These are phyloP conservation scores for Percina caprodes DNA, from an alignment of 2,113 vertebrate genomes.

Conservation along the genomic window DNA sequence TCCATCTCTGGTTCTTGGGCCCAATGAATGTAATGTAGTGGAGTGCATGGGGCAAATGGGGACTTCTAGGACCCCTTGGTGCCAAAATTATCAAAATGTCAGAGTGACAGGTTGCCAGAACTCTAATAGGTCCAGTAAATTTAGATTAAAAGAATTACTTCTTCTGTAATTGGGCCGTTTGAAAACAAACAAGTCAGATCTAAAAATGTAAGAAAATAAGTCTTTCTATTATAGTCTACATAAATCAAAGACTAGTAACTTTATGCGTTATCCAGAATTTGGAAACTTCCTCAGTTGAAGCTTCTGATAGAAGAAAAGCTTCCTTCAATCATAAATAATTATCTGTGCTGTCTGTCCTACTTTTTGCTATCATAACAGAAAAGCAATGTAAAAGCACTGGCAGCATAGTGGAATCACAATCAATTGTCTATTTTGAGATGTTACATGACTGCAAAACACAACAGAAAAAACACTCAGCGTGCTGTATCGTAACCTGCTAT, in stretches of 20 bases:
- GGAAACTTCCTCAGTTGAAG: not conserved
- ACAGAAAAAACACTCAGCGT: slow-evolving; percentile 2
- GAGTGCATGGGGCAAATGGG: not conserved
- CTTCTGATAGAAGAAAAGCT: not conserved
- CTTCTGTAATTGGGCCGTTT: not conserved
- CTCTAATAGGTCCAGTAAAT: not conserved
- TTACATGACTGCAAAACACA: slow-evolving; percentile 28
- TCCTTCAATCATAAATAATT: not conserved
- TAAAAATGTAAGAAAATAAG: not conserved
- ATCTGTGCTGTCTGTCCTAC: not conserved
- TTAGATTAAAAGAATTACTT: not conserved
- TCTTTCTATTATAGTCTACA: not conserved
- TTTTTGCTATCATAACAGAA: not conserved
- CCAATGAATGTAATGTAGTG: not conserved
- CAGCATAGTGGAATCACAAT: slow-evolving; percentile 19
- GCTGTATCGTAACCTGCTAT: slow-evolving; percentile 18
- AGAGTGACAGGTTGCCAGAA: not conserved
- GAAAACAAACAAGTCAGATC: not conserved
- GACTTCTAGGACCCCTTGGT: not conserved
- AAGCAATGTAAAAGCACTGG: slow-evolving; percentile 23
- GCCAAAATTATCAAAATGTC: not conserved
- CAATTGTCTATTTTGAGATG: slow-evolving; percentile 50
- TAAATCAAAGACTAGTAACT: not conserved
- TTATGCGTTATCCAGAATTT: not conserved
- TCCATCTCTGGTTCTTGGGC: not conserved